phyloP scores from a whole-genome alignment of 2,113 vertebrate species.

The Hyla sarda region DNA sequence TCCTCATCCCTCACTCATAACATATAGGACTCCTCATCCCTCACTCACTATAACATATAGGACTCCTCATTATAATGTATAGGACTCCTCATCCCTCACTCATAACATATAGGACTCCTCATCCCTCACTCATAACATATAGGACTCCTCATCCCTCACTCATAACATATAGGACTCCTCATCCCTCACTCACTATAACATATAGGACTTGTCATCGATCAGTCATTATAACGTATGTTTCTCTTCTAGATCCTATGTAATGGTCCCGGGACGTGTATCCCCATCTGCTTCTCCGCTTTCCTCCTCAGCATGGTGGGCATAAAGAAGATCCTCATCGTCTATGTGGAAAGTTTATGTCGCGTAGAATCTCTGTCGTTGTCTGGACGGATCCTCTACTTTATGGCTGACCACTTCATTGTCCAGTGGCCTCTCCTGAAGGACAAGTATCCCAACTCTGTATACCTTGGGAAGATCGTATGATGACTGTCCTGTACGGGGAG shows the following conservation, averaged over 20 bases:
- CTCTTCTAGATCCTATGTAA: slow-evolving; percentile 90
- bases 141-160: too few relatives aligned
- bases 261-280: slow-evolving; percentile 93
- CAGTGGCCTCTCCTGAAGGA: slow-evolving; percentile 88
- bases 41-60: too few relatives aligned
- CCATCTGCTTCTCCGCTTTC: slow-evolving; percentile 84
- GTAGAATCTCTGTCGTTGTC: slow-evolving; percentile 90
- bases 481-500: background rate
- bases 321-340: slow-evolving; percentile 88
- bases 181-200: background rate
- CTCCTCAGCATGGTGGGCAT: slow-evolving; percentile 85
- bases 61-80: too few relatives aligned
- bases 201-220: slow-evolving; percentile 3
- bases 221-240: too few relatives aligned
- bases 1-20: too few relatives aligned
- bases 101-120: too few relatives aligned
- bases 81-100: too few relatives aligned
- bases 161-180: background rate
- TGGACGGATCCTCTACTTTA: slow-evolving; percentile 85
- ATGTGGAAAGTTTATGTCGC: slow-evolving; percentile 93
- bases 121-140: too few relatives aligned
- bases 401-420: slow-evolving; percentile 92
- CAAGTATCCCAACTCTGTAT: slow-evolving; percentile 88
- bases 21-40: too few relatives aligned
- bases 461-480: slow-evolving; percentile 89